These are phyloP conservation scores for Turritopsis rubra DNA, from an alignment of 30 jellyfish, hydroid and myxozoan species.

Conservation along the genomic window DNA sequence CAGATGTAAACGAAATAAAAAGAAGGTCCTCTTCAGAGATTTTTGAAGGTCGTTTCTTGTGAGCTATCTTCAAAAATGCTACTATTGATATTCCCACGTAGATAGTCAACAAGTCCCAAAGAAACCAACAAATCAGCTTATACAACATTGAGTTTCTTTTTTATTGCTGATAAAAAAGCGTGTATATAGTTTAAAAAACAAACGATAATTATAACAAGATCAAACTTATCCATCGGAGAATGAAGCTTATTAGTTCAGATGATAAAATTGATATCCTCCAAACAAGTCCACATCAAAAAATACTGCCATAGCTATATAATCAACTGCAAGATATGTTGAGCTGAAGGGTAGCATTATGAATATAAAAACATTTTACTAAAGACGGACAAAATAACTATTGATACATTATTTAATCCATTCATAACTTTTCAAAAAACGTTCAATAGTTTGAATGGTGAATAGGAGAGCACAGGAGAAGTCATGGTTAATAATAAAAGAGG, in stretches of 20 bases:
- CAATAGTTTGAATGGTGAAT: not conserved
- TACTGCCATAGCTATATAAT: not conserved
- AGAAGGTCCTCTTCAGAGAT: too few relatives aligned
- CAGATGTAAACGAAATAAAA: too few relatives aligned
- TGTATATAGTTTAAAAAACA: too few relatives aligned
- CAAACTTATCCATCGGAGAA: not conserved
- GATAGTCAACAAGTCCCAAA: too few relatives aligned
- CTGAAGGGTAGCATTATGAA: not conserved
- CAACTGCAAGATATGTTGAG: not conserved
- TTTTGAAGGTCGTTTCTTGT: too few relatives aligned
- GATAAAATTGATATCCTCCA: too few relatives aligned
- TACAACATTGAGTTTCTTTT: too few relatives aligned
- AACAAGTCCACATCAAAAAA: not conserved
- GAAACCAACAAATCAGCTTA: too few relatives aligned
- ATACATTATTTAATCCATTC: not conserved
- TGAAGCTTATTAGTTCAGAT: not conserved
- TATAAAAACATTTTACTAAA: not conserved
- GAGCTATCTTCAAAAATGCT: too few relatives aligned
- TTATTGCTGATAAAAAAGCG: too few relatives aligned
- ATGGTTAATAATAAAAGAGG: not conserved
- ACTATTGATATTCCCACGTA: too few relatives aligned
- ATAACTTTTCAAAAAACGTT: not conserved
- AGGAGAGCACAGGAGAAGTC: not conserved
- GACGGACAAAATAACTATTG: not conserved
- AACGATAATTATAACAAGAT: too few relatives aligned